These are phyloP conservation scores for Lytechinus pictus DNA, from an alignment of 35 echinoderm and acorn worm species.

Conservation along the genomic window DNA sequence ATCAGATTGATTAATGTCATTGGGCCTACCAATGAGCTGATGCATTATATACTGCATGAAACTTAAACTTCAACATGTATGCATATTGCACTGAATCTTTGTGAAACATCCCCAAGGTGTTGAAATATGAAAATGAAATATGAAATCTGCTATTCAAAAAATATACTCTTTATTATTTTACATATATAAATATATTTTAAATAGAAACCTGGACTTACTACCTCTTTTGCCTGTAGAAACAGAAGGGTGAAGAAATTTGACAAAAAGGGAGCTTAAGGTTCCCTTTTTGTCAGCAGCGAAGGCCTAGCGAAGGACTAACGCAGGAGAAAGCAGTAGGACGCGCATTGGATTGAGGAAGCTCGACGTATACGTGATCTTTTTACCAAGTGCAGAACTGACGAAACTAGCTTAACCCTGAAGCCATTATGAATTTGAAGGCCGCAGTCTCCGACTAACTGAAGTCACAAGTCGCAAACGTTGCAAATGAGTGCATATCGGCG, in stretches of 20 bases:
- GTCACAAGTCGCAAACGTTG: conserved; percentile 32
- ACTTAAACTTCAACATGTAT: background rate
- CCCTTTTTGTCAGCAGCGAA: conserved; percentile 34
- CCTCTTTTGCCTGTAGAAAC: conserved; percentile 15
- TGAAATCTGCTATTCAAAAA: background rate
- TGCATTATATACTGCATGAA: background rate
- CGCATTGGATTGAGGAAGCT: background rate
- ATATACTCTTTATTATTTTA: background rate
- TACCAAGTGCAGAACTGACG: background rate
- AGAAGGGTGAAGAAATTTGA: conserved; percentile 23
- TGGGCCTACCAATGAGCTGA: background rate
- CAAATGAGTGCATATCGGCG: conserved; percentile 23
- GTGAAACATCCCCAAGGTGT: background rate
- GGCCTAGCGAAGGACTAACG: conserved; percentile 14
- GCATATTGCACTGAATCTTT: background rate
- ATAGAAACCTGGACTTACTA: conserved; percentile 38
- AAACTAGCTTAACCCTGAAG: conserved; percentile 43
- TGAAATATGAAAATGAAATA: background rate
- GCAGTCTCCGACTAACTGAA: background rate
- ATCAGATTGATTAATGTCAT: too few relatives aligned
- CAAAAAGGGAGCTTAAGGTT: background rate
- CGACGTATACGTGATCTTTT: conserved; percentile 49
- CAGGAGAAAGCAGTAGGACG: conserved; percentile 14
- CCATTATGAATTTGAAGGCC: background rate
- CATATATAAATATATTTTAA: background rate